These are phyloP conservation scores for Cottoperca gobio DNA, from an alignment of 2,797 vertebrate genomes.

Conservation along the genomic window DNA sequence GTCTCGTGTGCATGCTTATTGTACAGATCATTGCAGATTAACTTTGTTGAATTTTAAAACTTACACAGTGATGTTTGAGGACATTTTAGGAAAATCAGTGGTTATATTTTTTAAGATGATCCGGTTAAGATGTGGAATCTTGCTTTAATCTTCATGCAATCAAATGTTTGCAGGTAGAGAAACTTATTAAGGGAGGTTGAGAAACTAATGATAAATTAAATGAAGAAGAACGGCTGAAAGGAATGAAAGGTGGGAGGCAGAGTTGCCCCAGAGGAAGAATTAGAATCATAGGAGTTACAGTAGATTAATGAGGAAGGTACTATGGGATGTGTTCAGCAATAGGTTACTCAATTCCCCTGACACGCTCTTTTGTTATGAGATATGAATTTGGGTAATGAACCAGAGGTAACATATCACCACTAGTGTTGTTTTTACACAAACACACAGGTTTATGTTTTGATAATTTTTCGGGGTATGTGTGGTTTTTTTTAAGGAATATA, in stretches of 20 bases:
- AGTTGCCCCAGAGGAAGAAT: slow-evolving; percentile 10
- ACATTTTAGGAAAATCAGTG: not conserved
- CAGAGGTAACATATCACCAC: not conserved
- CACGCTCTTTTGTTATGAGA: slow-evolving; percentile 37
- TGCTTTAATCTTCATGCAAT: slow-evolving; percentile 18
- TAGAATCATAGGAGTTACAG: slow-evolving; percentile 23
- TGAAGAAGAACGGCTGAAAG: not conserved
- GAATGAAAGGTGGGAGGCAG: slow-evolving; percentile 29
- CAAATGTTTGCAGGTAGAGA: slow-evolving; percentile 15
- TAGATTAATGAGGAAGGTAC: slow-evolving; percentile 38
- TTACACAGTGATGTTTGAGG: not conserved
- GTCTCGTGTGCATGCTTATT: not conserved
- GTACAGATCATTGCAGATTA: not conserved
- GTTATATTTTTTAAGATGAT: not conserved
- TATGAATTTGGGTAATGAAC: slow-evolving; percentile 35
- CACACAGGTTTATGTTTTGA: not conserved
- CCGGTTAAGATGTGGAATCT: not conserved
- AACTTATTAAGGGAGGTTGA: slow-evolving; percentile 11
- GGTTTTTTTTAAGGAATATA: slow-evolving; percentile 7
- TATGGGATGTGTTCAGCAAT: slow-evolving; percentile 18
- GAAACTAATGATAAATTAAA: slow-evolving; percentile 32
- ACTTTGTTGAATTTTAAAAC: slow-evolving; percentile 2
- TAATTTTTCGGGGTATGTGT: slow-evolving; percentile 7
- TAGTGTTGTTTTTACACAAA: slow-evolving; percentile 10
- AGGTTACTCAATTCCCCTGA: slow-evolving; percentile 43